phyloP scores from a whole-genome alignment of 2,888 invertebrate species.

The Ethmia dodecea region DNA sequence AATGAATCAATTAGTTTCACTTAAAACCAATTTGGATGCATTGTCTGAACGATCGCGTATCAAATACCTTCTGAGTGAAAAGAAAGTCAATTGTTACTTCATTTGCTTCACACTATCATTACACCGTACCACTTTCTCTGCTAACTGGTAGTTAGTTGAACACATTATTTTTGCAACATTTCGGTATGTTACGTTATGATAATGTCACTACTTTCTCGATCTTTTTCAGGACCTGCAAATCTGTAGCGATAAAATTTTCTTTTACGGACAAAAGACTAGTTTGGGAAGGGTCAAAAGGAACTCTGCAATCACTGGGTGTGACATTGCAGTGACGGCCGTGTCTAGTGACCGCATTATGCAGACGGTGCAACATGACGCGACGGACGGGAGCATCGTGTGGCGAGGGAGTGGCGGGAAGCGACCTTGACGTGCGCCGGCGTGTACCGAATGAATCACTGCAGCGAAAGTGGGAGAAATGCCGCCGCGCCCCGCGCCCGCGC shows the following conservation, averaged over 20 bases:
- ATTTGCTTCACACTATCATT: constrained; percentile 4
- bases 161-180: no score
- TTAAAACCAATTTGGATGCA: constrained; percentile 11
- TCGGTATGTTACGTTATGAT: no score
- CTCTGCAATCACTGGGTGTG: no score
- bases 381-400: constrained; percentile 31
- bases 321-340: constrained; percentile 18
- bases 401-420: constrained; percentile 65
- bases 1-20: constrained; percentile 15
- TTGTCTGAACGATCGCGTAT: constrained; percentile 2
- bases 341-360: constrained; percentile 20
- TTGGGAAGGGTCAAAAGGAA: no score
- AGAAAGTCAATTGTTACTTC: constrained; percentile 11
- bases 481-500: constrained; percentile 50
- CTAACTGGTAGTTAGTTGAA: no score
- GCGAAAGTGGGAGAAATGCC: constrained; percentile 77
- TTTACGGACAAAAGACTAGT: no score
- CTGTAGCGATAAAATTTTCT: no score
- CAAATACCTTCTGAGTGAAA: not conserved
- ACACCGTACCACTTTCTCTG: constrained; percentile 7
- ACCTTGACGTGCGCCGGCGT: constrained; percentile 52
- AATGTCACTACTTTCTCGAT: no score
- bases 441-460: constrained; percentile 57
- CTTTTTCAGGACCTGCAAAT: no score
- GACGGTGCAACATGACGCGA: constrained; percentile 4